A percentile compares a stretch with the other conserved stretches of the same genome.
phyloP scores from a whole-genome alignment of 2,113 vertebrate genomes.

The Machaerirhynchus nigripectus region DNA sequence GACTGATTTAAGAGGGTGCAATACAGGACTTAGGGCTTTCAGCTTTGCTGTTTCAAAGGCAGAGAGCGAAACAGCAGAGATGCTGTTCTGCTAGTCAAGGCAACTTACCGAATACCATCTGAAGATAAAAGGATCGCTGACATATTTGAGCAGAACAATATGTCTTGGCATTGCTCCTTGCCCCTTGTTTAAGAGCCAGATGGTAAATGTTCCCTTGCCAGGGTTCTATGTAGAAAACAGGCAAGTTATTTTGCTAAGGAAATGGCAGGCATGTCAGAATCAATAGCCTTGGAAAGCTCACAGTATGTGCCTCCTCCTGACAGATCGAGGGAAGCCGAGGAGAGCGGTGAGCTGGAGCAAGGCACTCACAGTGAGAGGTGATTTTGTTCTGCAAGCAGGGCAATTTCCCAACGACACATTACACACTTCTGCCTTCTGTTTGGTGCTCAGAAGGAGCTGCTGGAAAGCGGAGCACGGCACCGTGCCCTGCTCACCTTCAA shows the following conservation, averaged over 20 bases:
- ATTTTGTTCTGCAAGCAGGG: not conserved
- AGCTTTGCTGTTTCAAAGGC: not conserved
- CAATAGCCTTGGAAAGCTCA: conserved; percentile 12
- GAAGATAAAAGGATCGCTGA: not conserved
- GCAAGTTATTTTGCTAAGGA: not conserved
- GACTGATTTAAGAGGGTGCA: not conserved
- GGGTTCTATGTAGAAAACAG: not conserved
- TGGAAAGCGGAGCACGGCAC: not conserved
- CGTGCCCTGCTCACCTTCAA: not conserved
- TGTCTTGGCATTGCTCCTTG: conserved; percentile 27
- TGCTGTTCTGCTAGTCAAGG: conserved; percentile 9
- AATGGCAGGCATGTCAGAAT: conserved; percentile 35
- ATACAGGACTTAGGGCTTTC: not conserved
- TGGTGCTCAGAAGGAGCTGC: not conserved
- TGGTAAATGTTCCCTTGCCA: conserved; percentile 29
- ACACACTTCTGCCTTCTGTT: not conserved
- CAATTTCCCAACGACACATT: not conserved
- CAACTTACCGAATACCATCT: not conserved
- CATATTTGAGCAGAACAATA: conserved; percentile 14
- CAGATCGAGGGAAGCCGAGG: not conserved
- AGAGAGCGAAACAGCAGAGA: not conserved
- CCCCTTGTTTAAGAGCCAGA: conserved; percentile 37
- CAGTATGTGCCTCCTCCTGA: not conserved
- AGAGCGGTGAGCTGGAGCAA: not conserved
- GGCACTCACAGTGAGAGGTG: not conserved